These are phyloP conservation scores for Grammomys surdaster DNA, from an alignment of 2,113 vertebrate genomes.

Conservation along the genomic window DNA sequence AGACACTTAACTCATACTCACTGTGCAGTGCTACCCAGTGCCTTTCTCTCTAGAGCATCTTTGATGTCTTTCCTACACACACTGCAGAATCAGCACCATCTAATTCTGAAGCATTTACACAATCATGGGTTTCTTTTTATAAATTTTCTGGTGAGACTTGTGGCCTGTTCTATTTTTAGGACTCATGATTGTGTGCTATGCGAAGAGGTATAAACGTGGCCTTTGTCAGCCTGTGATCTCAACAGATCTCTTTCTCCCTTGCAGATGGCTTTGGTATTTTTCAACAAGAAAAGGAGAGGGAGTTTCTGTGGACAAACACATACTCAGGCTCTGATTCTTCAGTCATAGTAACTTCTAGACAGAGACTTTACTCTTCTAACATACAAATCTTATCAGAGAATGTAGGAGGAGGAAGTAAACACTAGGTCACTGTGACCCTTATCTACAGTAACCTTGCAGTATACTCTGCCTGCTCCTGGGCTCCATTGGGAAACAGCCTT, in stretches of 20 bases:
- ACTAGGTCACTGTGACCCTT: neutral
- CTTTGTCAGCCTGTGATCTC: neutral
- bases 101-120: neutral
- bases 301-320: neutral
- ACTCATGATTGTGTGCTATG: neutral
- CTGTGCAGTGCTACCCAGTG: neutral
- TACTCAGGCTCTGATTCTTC: neutral
- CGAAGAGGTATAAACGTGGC: neutral
- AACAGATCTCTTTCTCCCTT: neutral
- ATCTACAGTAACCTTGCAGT: neutral
- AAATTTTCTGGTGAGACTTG: neutral
- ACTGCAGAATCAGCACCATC: too few relatives aligned
- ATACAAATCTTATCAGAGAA: neutral
- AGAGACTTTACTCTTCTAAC: neutral
- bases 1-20: neutral
- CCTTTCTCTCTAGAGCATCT: neutral
- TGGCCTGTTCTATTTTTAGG: neutral
- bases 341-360: neutral
- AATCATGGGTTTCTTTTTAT: neutral
- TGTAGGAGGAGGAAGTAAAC: neutral
- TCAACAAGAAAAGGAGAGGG: neutral
- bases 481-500: slow-evolving; percentile 22
- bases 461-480: neutral
- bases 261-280: neutral
- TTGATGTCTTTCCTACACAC: neutral